Percentiles rank a stretch among this genome's conserved stretches.
Conservation (phyloP, 2,113 vertebrate species). For the Hydrolagus affinis region DNA sequence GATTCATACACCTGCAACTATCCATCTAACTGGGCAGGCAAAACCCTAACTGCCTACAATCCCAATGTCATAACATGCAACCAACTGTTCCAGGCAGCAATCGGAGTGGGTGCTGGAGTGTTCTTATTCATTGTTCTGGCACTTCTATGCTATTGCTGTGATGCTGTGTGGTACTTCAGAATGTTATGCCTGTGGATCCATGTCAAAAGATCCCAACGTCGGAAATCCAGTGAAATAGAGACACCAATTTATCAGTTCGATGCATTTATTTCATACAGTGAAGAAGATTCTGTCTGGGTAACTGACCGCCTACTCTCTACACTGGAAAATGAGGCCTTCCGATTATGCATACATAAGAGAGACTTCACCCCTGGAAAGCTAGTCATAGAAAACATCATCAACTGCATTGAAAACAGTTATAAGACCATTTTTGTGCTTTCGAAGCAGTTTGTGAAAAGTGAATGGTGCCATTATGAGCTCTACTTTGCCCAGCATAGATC, state of each 20-base stretch:
- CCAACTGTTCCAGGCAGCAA: conserved; percentile 39
- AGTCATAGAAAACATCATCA: conserved; percentile 57
- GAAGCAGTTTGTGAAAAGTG: conserved; percentile 48
- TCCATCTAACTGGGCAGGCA: conserved; percentile 12
- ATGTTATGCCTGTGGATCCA: conserved; percentile 56
- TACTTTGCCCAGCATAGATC: conserved; percentile 54
- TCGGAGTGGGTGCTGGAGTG: conserved; percentile 37
- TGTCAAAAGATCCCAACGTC: conserved; percentile 44
- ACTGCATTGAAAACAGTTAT: conserved; percentile 51
- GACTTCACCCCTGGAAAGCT: conserved; percentile 54
- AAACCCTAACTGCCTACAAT: conserved; percentile 2
- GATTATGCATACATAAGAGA: conserved; percentile 51
- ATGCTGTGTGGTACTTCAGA: conserved; percentile 50
- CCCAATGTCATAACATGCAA: conserved; percentile 32
- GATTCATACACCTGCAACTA: conserved; percentile 20
- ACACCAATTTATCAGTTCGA: conserved; percentile 43
- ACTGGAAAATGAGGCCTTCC: conserved; percentile 44
- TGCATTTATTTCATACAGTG: conserved; percentile 56
- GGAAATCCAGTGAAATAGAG: conserved; percentile 37
- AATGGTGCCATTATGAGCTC: conserved; percentile 58
- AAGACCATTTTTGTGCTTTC: conserved; percentile 56
- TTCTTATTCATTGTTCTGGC: conserved; percentile 27
- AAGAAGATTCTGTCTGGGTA: conserved; percentile 48
- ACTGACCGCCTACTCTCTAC: conserved; percentile 41
- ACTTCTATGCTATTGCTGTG: conserved; percentile 42